These are phyloP conservation scores for Apostichopus parvimensis DNA, from an alignment of 35 echinoderm and acorn worm species.

Conservation along the genomic window DNA sequence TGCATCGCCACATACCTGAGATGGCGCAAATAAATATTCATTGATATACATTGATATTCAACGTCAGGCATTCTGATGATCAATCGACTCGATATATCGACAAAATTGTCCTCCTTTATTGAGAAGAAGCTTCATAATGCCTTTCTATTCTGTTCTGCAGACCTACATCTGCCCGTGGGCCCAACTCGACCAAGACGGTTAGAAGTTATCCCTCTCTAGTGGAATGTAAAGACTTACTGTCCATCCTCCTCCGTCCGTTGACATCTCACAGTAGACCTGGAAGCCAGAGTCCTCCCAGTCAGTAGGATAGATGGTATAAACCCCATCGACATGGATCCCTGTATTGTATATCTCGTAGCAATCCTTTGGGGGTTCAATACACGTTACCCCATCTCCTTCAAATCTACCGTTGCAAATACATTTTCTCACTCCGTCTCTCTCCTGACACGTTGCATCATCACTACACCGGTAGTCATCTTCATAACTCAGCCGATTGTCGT, in stretches of 20 bases:
- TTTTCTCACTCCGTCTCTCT: background rate
- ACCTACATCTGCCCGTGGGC: no score
- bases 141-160: no score
- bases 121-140: no score
- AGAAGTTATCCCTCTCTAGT: no score
- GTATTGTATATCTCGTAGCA: background rate
- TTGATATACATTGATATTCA: no score
- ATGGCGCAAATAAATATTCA: no score
- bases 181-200: no score
- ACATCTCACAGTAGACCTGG: constrained; percentile 22
- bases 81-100: no score
- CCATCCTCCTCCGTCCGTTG: constrained; percentile 21
- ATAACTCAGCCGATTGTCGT: no score
- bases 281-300: background rate
- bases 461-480: background rate
- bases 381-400: background rate
- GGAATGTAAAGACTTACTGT: background rate
- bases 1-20: no score
- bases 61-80: no score
- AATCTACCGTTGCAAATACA: background rate
- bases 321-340: background rate
- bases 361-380: background rate
- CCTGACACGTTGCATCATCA: background rate
- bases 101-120: no score
- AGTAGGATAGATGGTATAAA: background rate